Evolutionary conservation across 2,113 vertebrate species (phyloP).

Genomic region (Rhineura floridana): DNA sequence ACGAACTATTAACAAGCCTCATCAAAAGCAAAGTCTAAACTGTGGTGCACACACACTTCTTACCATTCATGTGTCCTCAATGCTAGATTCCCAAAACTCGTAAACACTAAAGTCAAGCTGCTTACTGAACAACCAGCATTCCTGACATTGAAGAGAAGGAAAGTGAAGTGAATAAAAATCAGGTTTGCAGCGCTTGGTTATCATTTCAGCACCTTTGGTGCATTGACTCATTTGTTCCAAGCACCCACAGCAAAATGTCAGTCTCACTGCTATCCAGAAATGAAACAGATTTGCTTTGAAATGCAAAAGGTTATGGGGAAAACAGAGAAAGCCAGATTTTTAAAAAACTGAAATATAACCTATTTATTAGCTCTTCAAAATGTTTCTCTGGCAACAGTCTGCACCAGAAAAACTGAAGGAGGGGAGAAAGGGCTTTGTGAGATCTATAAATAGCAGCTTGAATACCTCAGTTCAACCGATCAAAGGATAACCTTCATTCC

Average conservation of each 20-base stretch:
- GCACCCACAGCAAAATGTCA: constrained; percentile 1
- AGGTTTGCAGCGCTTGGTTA: background rate
- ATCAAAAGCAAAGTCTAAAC: background rate
- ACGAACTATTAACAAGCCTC: background rate
- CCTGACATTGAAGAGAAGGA: background rate
- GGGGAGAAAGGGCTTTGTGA: background rate
- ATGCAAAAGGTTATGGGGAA: background rate
- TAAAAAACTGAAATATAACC: background rate
- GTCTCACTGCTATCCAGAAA: background rate
- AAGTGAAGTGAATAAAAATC: background rate
- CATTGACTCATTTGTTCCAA: background rate
- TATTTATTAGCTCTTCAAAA: constrained; percentile 9
- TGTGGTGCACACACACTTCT: background rate
- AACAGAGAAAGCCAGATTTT: background rate
- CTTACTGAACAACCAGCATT: rapidly evolving
- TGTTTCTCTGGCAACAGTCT: background rate
- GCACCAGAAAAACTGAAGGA: background rate
- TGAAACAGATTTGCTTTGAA: background rate
- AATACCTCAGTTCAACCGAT: background rate
- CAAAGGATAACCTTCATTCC: background rate
- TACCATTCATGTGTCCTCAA: background rate
- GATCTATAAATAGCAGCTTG: background rate
- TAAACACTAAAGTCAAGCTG: background rate
- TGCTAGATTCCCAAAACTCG: background rate
- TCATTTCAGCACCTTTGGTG: background rate